These are phyloP conservation scores for Sus scrofa DNA, from an alignment of 2,113 vertebrate genomes.

Conservation along the genomic window DNA sequence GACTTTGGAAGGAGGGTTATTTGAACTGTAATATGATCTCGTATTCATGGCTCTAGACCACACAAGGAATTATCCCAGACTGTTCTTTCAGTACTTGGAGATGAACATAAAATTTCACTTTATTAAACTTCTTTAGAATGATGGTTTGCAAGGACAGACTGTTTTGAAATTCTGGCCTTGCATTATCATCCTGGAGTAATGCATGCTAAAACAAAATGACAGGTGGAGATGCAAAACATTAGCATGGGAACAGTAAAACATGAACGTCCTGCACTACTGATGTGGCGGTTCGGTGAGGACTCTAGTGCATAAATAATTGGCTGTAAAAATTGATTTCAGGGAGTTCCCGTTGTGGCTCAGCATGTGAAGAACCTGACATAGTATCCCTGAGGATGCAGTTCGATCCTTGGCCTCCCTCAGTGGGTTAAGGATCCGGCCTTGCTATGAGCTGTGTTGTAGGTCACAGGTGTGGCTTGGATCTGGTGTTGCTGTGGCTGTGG, in stretches of 20 bases:
- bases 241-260: background rate
- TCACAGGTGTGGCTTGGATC: too few species aligned
- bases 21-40: background rate
- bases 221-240: background rate
- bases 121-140: background rate
- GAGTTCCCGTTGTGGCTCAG: too few species aligned
- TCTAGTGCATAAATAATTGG: background rate
- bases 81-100: background rate
- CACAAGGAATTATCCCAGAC: conserved; percentile 27
- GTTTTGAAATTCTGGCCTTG: conserved; percentile 47
- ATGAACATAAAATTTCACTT: background rate
- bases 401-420: too few species aligned
- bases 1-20: background rate
- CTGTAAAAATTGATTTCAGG: background rate
- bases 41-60: background rate
- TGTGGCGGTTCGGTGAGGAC: background rate
- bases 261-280: background rate
- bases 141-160: background rate
- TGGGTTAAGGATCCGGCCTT: too few species aligned
- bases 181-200: background rate
- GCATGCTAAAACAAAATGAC: background rate
- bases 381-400: too few species aligned
- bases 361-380: too few species aligned
- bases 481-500: too few species aligned
- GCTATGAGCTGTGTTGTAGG: too few species aligned